A percentile compares a stretch with the other conserved stretches of the same genome.
Evolutionary conservation across 2,888 invertebrate genomes (phyloP).

Genomic region (Mechanitis messenoides): DNA sequence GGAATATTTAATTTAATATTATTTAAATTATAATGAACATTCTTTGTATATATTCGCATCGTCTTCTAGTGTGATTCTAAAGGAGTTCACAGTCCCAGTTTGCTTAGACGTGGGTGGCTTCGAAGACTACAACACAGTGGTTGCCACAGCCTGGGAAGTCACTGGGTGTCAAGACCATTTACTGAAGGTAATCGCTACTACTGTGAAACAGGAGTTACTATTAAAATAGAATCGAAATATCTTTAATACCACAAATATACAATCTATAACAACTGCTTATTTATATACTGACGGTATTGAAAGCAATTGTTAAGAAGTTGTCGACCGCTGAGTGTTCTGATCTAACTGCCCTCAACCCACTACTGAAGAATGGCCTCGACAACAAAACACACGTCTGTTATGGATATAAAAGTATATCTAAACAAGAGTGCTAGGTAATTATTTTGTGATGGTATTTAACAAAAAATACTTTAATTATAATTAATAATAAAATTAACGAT

Average conservation of each 20-base stretch:
- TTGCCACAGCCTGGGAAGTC: constrained; percentile 51
- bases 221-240: too few species aligned
- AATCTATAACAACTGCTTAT: too few species aligned
- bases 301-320: neutral
- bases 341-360: neutral
- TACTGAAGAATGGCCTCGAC: constrained; percentile 1
- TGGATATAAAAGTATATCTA: neutral
- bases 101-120: constrained; percentile 32
- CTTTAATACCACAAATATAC: too few species aligned
- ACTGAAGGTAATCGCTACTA: constrained; percentile 42
- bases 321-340: neutral
- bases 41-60: too few species aligned
- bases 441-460: too few species aligned
- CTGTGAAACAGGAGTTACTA: too few species aligned
- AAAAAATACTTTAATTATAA: too few species aligned
- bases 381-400: neutral
- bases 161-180: constrained; percentile 35
- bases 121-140: constrained; percentile 30
- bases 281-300: too few species aligned
- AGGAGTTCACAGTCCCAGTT: neutral
- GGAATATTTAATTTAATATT: too few species aligned
- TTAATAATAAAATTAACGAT: too few species aligned
- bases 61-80: constrained; percentile 35
- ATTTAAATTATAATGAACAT: too few species aligned
- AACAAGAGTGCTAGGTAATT: neutral